Base-by-base conservation (phyloP, 2,113 vertebrate species). In the Otocyon megalotis region DNA sequence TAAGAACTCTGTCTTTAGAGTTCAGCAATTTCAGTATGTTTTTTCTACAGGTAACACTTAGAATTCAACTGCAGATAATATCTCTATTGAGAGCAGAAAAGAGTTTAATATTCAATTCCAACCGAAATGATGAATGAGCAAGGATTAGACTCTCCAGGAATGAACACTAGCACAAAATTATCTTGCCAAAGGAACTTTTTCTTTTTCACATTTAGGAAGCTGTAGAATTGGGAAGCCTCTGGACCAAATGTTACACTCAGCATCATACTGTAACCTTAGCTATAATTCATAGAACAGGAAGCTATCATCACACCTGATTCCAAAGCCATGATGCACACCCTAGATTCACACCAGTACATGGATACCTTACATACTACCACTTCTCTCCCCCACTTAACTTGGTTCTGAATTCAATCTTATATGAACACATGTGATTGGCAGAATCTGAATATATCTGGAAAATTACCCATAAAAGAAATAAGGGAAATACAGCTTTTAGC, bases 361-460 rank as follows among this genome's bases (percentile, higher is more conserved):
- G 15, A 74, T 81, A 30, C 22, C 43, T 88, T 63, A 72, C 35
- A 93, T 19, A 90, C 15, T 85, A 74, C 72, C 22, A 72, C 72
- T 56, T 85, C 35, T 85, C 74, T 72, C 14, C 26, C 35, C 8
- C 2, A 16, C 54, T 82, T 58, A 67, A 84, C 67, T 30, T 72
- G 48, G 63, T 93, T 97, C 54, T 80, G 48, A 72, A 74, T 90
- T 85, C 56, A 93, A 26, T 58, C 35, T 90, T 15, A 74, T 28
- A 28, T 89, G 63, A 93, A 95, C 65, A 50, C 24, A 85, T 32
- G 30, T 85, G 86, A 72, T n/a, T 95, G 79, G 89, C 17, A 79
- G 48, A 93, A 92, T 14, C 63, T 80, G 81, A 95, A 85, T 58
- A 54, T 90, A 90, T 20, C 37, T 85, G 80, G 37, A 93, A 90